These are phyloP conservation scores for Cuculus canorus DNA, from an alignment of 2,797 vertebrate species.

Conservation along the genomic window DNA sequence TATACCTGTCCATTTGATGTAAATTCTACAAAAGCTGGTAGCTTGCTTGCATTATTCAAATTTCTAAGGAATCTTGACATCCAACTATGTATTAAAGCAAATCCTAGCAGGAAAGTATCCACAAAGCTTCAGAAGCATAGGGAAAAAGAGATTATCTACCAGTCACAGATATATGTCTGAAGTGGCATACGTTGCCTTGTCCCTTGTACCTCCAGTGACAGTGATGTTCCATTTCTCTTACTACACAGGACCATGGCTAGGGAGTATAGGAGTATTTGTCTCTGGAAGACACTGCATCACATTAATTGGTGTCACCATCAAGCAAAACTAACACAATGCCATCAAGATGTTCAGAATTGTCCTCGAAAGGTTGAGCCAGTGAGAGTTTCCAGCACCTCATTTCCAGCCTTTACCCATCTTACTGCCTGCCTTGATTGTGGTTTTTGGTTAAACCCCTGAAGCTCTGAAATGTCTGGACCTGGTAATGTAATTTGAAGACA, in stretches of 20 bases:
- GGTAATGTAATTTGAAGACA: neutral
- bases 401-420: neutral
- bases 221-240: neutral
- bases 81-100: neutral
- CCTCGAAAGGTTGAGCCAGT: neutral
- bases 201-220: neutral
- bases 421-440: neutral
- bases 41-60: neutral
- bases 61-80: neutral
- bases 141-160: rapidly evolving
- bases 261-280: neutral
- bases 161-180: neutral
- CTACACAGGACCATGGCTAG: neutral
- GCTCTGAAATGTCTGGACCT: neutral
- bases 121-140: neutral
- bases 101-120: neutral
- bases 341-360: neutral
- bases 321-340: neutral
- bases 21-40: neutral
- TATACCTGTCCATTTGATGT: neutral
- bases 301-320: neutral
- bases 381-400: neutral
- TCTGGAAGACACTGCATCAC: neutral
- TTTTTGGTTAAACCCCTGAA: neutral
- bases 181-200: neutral